Conservation (phyloP, 2,888 invertebrate genomes). For the Cephus spinipes region DNA sequence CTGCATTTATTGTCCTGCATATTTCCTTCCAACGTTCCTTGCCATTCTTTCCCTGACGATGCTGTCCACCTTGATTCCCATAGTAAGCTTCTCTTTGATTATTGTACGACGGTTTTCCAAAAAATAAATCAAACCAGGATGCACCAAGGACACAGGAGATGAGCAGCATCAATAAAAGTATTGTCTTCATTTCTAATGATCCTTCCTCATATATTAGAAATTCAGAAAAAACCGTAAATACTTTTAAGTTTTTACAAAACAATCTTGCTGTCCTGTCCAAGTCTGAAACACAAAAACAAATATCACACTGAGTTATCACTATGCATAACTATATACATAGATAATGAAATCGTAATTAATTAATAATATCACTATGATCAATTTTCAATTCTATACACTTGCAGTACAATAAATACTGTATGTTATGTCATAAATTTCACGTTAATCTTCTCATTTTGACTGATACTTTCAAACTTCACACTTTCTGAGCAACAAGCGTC, state of each 20-base stretch:
- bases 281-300: neutral
- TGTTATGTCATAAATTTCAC: neutral
- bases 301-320: neutral
- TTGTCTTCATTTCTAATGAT: slow-evolving; percentile 24
- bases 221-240: neutral
- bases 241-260: neutral
- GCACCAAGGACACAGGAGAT: slow-evolving; percentile 41
- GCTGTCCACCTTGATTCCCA: slow-evolving; percentile 25
- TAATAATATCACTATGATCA: slow-evolving; percentile 8
- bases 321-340: no score
- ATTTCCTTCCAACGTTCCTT: slow-evolving; percentile 76
- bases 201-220: neutral
- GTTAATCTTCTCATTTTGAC: neutral
- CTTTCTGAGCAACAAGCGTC: slow-evolving; percentile 42
- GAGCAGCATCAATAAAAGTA: slow-evolving; percentile 42
- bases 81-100: slow-evolving; percentile 22
- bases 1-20: slow-evolving; percentile 75
- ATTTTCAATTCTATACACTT: slow-evolving; percentile 31
- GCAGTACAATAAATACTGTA: slow-evolving; percentile 8
- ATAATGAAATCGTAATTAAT: neutral
- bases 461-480: slow-evolving; percentile 40
- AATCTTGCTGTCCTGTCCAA: neutral
- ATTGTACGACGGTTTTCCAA: slow-evolving; percentile 38
- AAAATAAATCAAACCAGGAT: slow-evolving; percentile 53
- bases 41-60: slow-evolving; percentile 57